Evolutionary conservation across 2,888 invertebrate genomes (phyloP).

Genomic region (Phlogophora meticulosa): DNA sequence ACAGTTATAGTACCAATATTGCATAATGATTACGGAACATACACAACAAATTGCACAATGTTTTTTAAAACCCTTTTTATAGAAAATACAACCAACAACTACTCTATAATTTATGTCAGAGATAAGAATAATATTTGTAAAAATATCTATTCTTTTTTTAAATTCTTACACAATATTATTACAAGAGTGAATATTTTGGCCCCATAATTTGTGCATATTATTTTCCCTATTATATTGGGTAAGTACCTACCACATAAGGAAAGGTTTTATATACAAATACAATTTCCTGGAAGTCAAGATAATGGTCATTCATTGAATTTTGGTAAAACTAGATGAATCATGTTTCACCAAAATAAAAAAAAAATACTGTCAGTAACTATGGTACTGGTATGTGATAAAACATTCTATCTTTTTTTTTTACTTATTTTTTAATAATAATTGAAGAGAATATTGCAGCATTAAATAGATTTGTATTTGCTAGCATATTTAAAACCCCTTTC

Average conservation of each 20-base stretch:
- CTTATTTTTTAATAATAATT: fast-evolving
- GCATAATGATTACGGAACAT: conserved; percentile 49
- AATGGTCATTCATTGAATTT: background rate
- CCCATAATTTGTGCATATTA: background rate
- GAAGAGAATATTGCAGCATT: background rate
- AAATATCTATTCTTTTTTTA: background rate
- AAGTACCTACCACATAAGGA: no score
- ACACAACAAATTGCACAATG: conserved; percentile 51
- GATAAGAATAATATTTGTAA: conserved; percentile 13
- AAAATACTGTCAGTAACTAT: conserved; percentile 14
- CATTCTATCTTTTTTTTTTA: background rate
- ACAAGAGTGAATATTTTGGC: background rate
- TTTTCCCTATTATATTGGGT: conserved; percentile 16
- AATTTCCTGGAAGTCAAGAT: background rate
- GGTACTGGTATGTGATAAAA: conserved; percentile 6
- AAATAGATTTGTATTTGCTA: background rate
- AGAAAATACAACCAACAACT: conserved; percentile 1
- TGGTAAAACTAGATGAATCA: conserved; percentile 9
- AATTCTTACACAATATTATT: conserved; percentile 37
- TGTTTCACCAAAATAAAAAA: background rate
- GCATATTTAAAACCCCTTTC: background rate
- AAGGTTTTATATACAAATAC: no score
- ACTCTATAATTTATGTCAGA: background rate
- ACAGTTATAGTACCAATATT: conserved; percentile 48
- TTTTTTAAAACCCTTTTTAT: conserved; percentile 27